These are phyloP conservation scores for Mus pahari DNA, from an alignment of 2,113 vertebrate species.

Conservation along the genomic window DNA sequence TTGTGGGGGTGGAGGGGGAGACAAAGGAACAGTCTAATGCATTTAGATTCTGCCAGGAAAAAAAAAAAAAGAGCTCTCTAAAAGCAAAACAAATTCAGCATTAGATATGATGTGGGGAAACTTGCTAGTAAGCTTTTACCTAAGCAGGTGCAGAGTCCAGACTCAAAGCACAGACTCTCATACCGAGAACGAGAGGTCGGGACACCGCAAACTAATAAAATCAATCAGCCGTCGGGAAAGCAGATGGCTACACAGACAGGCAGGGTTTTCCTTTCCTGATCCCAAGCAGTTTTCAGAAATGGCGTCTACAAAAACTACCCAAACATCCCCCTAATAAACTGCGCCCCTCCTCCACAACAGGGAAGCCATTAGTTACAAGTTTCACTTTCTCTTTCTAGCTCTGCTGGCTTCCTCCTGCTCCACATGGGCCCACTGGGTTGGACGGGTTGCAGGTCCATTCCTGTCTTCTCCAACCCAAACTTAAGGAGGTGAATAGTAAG, in stretches of 20 bases:
- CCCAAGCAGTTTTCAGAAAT: constrained; percentile 78
- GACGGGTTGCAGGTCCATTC: not conserved
- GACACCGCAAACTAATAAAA: constrained; percentile 57
- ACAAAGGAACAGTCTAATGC: constrained; percentile 53
- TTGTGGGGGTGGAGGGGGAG: not conserved
- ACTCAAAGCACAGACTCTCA: constrained; percentile 39
- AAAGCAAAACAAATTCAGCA: constrained; percentile 69
- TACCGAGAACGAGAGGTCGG: constrained; percentile 22
- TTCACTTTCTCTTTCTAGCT: constrained; percentile 83
- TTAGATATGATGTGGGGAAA: constrained; percentile 16
- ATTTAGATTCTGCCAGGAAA: constrained; percentile 25
- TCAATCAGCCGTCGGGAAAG: constrained; percentile 62
- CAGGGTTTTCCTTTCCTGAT: constrained; percentile 71
- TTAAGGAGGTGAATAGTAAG: not conserved
- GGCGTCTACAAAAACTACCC: constrained; percentile 73
- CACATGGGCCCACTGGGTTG: not conserved
- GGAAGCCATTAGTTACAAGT: constrained; percentile 71
- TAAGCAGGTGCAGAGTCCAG: constrained; percentile 51
- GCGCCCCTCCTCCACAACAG: constrained; percentile 59
- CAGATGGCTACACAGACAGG: constrained; percentile 47
- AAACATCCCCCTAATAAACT: constrained; percentile 74
- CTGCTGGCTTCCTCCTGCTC: constrained; percentile 59
- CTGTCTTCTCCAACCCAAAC: not conserved
- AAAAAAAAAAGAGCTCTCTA: constrained; percentile 4
- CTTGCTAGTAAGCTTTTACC: constrained; percentile 37